Conservation (phyloP, 2,113 vertebrate genomes). For the Asarcornis scutulata region DNA sequence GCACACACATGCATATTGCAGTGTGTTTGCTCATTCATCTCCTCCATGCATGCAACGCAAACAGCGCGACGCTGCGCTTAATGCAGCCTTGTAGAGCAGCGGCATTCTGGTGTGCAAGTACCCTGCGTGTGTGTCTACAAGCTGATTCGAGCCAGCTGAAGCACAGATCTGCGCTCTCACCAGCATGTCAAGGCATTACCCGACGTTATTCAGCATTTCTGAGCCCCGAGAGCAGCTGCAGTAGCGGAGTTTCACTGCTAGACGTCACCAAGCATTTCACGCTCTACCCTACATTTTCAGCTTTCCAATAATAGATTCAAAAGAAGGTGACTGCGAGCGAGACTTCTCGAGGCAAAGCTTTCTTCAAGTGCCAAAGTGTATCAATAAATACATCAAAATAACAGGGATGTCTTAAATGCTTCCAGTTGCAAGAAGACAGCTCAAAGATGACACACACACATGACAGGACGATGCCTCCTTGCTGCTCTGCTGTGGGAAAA, state of each 20-base stretch:
- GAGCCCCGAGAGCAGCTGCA: not conserved
- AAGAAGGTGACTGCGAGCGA: not conserved
- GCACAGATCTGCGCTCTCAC: not conserved
- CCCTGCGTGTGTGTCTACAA: not conserved
- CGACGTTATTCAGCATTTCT: not conserved
- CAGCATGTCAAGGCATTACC: not conserved
- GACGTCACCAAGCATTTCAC: fast-evolving
- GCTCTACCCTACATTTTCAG: not conserved
- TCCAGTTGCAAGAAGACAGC: not conserved
- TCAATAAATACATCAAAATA: not conserved
- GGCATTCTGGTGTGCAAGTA: not conserved
- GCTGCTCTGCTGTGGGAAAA: not conserved
- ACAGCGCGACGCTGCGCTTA: fast-evolving
- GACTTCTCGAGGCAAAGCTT: not conserved
- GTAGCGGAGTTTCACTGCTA: not conserved
- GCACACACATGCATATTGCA: no score
- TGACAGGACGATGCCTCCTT: not conserved
- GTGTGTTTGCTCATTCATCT: not conserved
- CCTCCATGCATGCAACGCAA: fast-evolving
- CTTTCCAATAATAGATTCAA: not conserved
- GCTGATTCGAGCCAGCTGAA: not conserved
- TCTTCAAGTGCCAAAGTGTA: not conserved
- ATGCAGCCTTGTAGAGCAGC: fast-evolving
- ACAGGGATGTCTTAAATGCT: not conserved
- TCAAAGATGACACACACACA: not conserved